Percentiles rank a stretch among this genome's conserved stretches.
phyloP scores from a whole-genome alignment of 1,140 invertebrate species.

The Paramacrobiotus metropolitanus region DNA sequence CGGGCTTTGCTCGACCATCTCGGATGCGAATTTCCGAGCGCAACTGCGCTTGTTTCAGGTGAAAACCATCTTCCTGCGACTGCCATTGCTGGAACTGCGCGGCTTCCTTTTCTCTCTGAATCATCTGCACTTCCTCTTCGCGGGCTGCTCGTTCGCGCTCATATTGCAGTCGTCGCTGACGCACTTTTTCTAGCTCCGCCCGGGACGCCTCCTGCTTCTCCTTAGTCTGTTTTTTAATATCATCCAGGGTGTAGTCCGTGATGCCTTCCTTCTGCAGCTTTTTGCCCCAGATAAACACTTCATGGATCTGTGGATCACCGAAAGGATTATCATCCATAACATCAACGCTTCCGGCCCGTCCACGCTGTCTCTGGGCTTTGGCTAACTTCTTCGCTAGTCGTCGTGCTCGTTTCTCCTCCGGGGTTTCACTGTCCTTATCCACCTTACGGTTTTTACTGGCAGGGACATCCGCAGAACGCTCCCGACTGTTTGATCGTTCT shows the following conservation, averaged over 20 bases:
- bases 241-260: slow-evolving; percentile 45
- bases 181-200: slow-evolving; percentile 40
- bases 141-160: slow-evolving; percentile 66
- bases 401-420: slow-evolving; percentile 71
- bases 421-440: slow-evolving; percentile 69
- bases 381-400: slow-evolving; percentile 66
- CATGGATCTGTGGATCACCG: slow-evolving; percentile 72
- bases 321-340: slow-evolving; percentile 97
- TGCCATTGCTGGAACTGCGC: slow-evolving; percentile 84
- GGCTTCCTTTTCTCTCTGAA: slow-evolving; percentile 77
- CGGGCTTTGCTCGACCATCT: slow-evolving; percentile 85
- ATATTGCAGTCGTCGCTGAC: slow-evolving; percentile 62
- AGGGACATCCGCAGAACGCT: too few species aligned
- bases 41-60: slow-evolving; percentile 62
- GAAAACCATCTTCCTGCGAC: slow-evolving; percentile 76
- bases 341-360: slow-evolving; percentile 84
- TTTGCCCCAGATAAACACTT: slow-evolving; percentile 88
- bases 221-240: slow-evolving; percentile 58
- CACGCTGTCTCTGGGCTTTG: slow-evolving; percentile 63
- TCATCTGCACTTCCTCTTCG: slow-evolving; percentile 58
- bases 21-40: slow-evolving; percentile 81
- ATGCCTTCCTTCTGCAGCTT: slow-evolving; percentile 87
- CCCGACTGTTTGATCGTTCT: too few species aligned
- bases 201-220: slow-evolving; percentile 74
- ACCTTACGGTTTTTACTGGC: too few species aligned